These are phyloP conservation scores for Enteromius mattozi DNA, from an alignment of 2,797 vertebrate species.

Conservation along the genomic window DNA sequence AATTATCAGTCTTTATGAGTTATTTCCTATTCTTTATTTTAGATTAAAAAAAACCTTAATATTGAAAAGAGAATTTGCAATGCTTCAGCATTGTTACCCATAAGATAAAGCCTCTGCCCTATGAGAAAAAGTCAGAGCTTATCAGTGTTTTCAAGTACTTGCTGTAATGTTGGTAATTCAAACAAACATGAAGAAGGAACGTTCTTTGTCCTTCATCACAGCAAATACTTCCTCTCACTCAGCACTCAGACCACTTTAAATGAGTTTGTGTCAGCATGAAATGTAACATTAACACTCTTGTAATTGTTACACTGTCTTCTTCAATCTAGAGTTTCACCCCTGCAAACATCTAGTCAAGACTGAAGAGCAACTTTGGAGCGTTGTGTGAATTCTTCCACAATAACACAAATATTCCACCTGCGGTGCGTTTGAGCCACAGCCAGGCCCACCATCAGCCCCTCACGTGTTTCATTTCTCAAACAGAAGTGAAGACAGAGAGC, in stretches of 20 bases:
- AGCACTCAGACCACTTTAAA: background rate
- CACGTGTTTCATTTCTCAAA: slow-evolving; percentile 55
- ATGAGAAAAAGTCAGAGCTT: background rate
- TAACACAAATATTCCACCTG: slow-evolving; percentile 69
- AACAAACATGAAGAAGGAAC: background rate
- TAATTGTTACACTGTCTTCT: slow-evolving; percentile 8
- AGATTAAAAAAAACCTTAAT: background rate
- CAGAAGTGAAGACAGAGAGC: slow-evolving; percentile 40
- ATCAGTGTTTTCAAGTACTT: background rate
- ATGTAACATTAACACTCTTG: background rate
- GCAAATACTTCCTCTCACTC: background rate
- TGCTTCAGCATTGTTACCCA: background rate
- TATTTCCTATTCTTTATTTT: background rate
- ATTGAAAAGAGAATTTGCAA: background rate
- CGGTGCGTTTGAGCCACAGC: slow-evolving; percentile 64
- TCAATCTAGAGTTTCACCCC: slow-evolving; percentile 4
- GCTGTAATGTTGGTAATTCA: background rate
- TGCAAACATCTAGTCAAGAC: slow-evolving; percentile 24
- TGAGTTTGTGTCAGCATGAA: background rate
- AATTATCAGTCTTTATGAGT: background rate
- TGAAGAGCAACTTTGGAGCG: slow-evolving; percentile 48
- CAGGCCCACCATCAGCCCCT: slow-evolving; percentile 50
- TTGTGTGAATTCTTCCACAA: slow-evolving; percentile 65
- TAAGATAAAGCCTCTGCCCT: background rate
- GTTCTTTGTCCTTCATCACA: background rate